Conservation (phyloP, 2,888 invertebrate genomes). For the Cacoxenus indagator region DNA sequence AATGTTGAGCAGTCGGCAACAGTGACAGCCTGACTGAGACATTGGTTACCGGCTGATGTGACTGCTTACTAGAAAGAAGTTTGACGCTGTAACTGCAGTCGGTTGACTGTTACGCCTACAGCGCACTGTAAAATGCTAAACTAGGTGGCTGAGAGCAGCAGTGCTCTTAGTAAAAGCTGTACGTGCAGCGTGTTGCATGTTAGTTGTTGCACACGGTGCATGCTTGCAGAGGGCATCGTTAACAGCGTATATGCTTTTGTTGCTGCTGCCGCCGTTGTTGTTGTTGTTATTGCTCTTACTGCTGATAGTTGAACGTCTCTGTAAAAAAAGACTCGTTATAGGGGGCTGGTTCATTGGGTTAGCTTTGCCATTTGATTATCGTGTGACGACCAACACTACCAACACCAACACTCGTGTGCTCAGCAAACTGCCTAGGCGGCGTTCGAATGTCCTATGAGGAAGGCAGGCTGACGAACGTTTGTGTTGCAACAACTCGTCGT, state of each 20-base stretch:
- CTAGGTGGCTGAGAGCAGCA: background rate
- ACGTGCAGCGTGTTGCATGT: slow-evolving; percentile 3
- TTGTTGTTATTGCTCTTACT: background rate
- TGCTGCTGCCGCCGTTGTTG: background rate
- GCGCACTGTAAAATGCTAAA: slow-evolving; percentile 8
- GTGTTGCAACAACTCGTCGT: slow-evolving; percentile 17
- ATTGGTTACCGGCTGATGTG: slow-evolving; percentile 22
- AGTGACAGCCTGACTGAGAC: background rate
- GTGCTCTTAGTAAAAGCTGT: background rate
- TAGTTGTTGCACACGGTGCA: background rate
- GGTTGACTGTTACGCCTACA: background rate
- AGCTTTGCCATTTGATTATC: background rate
- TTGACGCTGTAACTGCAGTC: background rate
- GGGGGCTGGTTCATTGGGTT: background rate
- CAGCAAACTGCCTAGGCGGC: background rate
- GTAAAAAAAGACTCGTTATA: too few relatives aligned
- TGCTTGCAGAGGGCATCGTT: background rate
- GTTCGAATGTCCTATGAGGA: background rate
- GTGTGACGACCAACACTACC: background rate
- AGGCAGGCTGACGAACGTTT: background rate
- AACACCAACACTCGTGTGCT: background rate
- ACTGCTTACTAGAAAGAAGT: background rate
- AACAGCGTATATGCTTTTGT: background rate
- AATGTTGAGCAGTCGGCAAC: background rate
- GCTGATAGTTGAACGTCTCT: background rate